Base-by-base conservation (phyloP, 2,797 vertebrate genomes). In the Pseudomugil tenellus region DNA sequence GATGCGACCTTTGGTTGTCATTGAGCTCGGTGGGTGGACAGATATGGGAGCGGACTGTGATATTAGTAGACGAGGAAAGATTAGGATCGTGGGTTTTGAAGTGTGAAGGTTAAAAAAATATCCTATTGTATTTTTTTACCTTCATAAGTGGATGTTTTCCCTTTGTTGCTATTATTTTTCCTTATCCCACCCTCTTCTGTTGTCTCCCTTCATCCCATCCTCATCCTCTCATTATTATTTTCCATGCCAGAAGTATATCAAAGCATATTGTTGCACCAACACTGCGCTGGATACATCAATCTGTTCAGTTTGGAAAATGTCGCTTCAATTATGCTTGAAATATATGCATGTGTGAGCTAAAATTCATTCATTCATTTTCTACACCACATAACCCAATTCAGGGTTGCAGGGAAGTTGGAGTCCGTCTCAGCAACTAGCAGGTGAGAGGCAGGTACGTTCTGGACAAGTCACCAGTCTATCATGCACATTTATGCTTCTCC, bases 1-100 rank as follows among this genome's bases (percentile, higher is more conserved):
- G 48, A 65, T 74, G 48, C 91, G 91, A 93, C 93, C 91, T 93
- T 88, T 91, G 81, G 31, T 75, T 92, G 92, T 90, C 92, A 91
- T 93, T 94, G 90, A 92, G 89, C 51, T 19, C 29, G 29, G 57
- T 12, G 48, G 76, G 46, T 6, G 52, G 34, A 51, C 5, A 48
- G 26, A 13, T 51, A 6, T 1, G 46, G 25, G 34, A 29, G 17
- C 25, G 53, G 74, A 62, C 3, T 59, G 7, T 0, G 62, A 21
- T 54, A n/a, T n/a, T 14, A 29, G 49, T 29, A 53, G 51, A 65
- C 35, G 68, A 49, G 64, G 63, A 62, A 14, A 1, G 56, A 76
- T 58, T 54, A 58, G 49, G 41, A 58, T 16, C 4, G 34, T 19
- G 34, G 53, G n/a, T 35, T 17, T 34, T 21, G 61, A 49, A 63